A percentile compares a stretch with the other conserved stretches of the same genome.
Conservation (phyloP, 2,888 invertebrate species). For the Morpho helenor region DNA sequence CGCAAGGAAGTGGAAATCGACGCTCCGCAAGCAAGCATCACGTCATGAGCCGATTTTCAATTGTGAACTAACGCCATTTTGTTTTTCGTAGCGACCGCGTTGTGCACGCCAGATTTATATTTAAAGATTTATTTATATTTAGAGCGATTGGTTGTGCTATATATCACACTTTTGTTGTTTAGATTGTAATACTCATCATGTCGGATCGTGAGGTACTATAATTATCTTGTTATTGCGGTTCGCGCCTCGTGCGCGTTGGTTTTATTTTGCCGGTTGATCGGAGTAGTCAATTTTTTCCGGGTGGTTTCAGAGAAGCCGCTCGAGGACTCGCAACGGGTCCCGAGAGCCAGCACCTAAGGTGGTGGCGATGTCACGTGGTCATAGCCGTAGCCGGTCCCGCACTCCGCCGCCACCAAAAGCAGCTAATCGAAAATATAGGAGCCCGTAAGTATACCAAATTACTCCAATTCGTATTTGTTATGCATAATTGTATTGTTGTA, state of each 20-base stretch:
- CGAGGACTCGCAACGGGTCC: conserved; percentile 73
- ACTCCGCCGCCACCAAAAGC: conserved; percentile 75
- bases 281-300: conserved; percentile 16
- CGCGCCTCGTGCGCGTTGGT: conserved; percentile 47
- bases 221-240: conserved; percentile 41
- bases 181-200: conserved; percentile 50
- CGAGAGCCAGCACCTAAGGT: conserved; percentile 66
- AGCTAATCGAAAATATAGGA: conserved; percentile 67
- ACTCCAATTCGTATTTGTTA: too few relatives aligned
- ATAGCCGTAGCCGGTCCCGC: conserved; percentile 73
- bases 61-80: conserved; percentile 32
- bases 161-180: conserved; percentile 43
- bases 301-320: conserved; percentile 72
- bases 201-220: conserved; percentile 75
- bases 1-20: too few relatives aligned
- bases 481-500: too few relatives aligned
- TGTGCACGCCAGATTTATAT: conserved; percentile 46
- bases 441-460: conserved; percentile 57
- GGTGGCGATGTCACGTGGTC: conserved; percentile 63
- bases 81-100: conserved; percentile 33
- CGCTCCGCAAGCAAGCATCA: too few relatives aligned
- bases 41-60: too few relatives aligned
- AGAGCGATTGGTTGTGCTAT: conserved; percentile 53
- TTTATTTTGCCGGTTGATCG: conserved; percentile 31
- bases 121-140: conserved; percentile 45